These are phyloP conservation scores for Leucophora obtusa DNA, from an alignment of 2,888 invertebrate species.

Conservation along the genomic window DNA sequence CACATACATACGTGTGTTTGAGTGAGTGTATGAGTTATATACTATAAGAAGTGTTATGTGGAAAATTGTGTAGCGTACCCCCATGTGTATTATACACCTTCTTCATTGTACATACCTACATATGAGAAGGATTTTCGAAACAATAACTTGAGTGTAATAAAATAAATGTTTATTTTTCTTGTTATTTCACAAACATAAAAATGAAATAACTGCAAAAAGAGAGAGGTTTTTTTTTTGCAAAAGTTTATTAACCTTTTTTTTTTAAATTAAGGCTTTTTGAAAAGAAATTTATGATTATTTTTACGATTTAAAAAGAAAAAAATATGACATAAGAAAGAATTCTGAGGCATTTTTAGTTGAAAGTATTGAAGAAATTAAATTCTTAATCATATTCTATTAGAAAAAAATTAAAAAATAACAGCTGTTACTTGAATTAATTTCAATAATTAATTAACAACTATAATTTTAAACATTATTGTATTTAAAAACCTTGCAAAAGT, in stretches of 20 bases:
- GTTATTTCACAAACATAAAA: constrained; percentile 23
- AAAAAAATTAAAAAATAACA: no score
- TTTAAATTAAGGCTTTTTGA: constrained; percentile 5
- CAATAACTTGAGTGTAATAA: constrained; percentile 22
- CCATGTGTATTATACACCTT: not conserved
- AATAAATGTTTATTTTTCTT: constrained; percentile 21
- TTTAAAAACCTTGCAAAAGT: no score
- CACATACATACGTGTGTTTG: not conserved
- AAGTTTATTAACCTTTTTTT: constrained; percentile 42
- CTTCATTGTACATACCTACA: not conserved
- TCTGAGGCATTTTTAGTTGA: no score
- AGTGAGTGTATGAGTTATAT: not conserved
- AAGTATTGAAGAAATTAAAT: no score
- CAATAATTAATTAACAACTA: no score
- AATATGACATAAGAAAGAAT: no score
- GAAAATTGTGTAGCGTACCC: not conserved
- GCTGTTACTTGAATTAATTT: no score
- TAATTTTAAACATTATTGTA: no score
- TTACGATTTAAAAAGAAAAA: not conserved
- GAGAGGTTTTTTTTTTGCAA: not conserved
- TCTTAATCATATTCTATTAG: no score
- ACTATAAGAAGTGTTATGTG: constrained; percentile 14
- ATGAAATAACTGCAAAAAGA: not conserved
- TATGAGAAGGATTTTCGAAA: constrained; percentile 4
- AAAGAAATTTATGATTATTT: not conserved